Evolutionary conservation across 2,888 invertebrate species (phyloP).

Genomic region (Cantharis nigra): DNA sequence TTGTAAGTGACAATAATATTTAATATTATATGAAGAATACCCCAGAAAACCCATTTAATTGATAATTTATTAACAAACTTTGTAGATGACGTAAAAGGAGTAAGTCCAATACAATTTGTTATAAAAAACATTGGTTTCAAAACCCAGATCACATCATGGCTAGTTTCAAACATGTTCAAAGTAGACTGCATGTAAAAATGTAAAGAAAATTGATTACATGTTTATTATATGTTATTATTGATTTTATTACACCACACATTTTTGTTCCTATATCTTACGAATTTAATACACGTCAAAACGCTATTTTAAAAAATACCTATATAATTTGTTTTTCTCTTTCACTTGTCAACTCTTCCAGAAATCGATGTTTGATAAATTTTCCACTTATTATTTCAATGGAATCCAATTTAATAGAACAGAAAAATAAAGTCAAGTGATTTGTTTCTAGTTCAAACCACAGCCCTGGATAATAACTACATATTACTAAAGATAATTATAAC

Average conservation of each 20-base stretch:
- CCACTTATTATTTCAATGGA: too few relatives aligned
- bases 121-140: neutral
- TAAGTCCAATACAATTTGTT: neutral
- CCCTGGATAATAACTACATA: too few relatives aligned
- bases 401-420: too few relatives aligned
- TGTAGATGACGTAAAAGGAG: neutral
- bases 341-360: too few relatives aligned
- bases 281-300: too few relatives aligned
- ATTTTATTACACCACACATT: neutral
- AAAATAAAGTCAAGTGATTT: too few relatives aligned
- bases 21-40: neutral
- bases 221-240: neutral
- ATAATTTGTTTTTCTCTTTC: too few relatives aligned
- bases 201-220: neutral
- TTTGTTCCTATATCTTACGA: neutral
- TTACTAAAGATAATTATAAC: too few relatives aligned
- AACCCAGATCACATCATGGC: neutral
- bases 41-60: neutral
- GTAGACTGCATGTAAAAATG: neutral
- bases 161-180: neutral
- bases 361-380: too few relatives aligned
- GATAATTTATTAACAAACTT: neutral
- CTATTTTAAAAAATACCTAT: too few relatives aligned
- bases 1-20: neutral
- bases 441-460: too few relatives aligned